These are phyloP conservation scores for Sapayoa aenigma DNA, from an alignment of 2,113 vertebrate species.

Conservation along the genomic window DNA sequence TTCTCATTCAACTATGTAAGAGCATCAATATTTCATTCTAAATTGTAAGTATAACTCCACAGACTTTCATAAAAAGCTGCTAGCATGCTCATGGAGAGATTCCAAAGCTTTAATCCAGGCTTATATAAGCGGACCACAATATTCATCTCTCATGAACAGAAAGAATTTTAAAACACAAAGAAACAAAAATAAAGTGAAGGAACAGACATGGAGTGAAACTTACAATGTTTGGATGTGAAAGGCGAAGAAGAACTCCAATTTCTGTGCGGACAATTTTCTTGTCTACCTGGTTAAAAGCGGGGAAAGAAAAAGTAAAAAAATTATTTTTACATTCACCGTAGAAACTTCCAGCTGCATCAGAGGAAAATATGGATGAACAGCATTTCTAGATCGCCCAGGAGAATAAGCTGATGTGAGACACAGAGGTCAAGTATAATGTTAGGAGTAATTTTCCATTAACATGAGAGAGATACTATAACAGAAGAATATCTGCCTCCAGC, in stretches of 20 bases:
- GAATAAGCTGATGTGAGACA: not conserved
- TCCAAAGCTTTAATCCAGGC: not conserved
- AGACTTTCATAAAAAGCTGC: not conserved
- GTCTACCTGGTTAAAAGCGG: constrained; percentile 80
- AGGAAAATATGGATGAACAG: not conserved
- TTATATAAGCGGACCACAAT: not conserved
- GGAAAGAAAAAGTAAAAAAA: not conserved
- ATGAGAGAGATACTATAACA: fast-evolving
- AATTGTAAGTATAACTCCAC: not conserved
- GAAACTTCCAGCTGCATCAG: not conserved
- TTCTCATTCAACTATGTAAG: not conserved
- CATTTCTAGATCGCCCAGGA: not conserved
- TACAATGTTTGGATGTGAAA: constrained; percentile 90
- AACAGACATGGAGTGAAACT: constrained; percentile 53
- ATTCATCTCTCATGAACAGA: not conserved
- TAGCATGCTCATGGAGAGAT: not conserved
- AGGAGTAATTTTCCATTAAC: not conserved
- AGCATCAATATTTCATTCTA: not conserved
- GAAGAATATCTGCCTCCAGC: not conserved
- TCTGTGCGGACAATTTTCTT: constrained; percentile 90
- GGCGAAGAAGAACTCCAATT: constrained; percentile 86
- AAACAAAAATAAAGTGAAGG: not conserved
- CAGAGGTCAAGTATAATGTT: not conserved
- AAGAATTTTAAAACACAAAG: not conserved
- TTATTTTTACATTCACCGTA: not conserved